These are phyloP conservation scores for Zoanthus gigantus DNA, from an alignment of 92 coral and sea anemone genomes.

Conservation along the genomic window DNA sequence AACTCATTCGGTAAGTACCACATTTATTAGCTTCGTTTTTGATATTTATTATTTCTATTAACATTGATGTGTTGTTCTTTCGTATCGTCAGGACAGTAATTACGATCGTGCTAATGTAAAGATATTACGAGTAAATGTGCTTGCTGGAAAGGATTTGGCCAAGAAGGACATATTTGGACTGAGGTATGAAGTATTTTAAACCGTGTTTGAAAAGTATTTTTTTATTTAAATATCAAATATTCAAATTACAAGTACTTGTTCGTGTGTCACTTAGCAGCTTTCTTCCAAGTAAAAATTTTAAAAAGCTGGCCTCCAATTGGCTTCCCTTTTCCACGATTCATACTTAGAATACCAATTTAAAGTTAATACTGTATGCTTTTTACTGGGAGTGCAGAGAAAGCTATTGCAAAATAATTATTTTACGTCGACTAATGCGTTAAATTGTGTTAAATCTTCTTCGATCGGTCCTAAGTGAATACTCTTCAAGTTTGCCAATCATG, in stretches of 20 bases:
- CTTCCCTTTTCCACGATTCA: background rate
- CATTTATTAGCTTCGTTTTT: background rate
- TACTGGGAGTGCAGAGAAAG: background rate
- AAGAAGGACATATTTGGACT: constrained; percentile 97
- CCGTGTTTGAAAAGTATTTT: background rate
- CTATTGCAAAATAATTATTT: background rate
- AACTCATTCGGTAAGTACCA: constrained; percentile 27
- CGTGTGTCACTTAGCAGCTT: background rate
- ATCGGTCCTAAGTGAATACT: background rate
- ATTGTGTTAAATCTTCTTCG: background rate
- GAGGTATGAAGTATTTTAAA: constrained; percentile 66
- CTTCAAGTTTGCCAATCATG: constrained; percentile 6
- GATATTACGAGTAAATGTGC: constrained; percentile 75
- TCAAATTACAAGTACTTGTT: background rate
- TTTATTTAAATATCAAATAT: background rate
- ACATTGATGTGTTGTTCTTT: background rate
- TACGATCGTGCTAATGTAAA: constrained; percentile 29
- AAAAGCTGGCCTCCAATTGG: background rate
- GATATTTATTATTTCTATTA: background rate
- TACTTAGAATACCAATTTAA: no score
- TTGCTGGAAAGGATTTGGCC: constrained; percentile 76
- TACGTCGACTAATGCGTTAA: background rate
- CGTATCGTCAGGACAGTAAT: background rate
- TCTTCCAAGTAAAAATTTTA: background rate
- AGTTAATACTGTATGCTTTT: background rate